A percentile compares a stretch with the other conserved stretches of the same genome.
Conservation (phyloP, 2,797 vertebrate species). For the Phrynocephalus vlangalii region DNA sequence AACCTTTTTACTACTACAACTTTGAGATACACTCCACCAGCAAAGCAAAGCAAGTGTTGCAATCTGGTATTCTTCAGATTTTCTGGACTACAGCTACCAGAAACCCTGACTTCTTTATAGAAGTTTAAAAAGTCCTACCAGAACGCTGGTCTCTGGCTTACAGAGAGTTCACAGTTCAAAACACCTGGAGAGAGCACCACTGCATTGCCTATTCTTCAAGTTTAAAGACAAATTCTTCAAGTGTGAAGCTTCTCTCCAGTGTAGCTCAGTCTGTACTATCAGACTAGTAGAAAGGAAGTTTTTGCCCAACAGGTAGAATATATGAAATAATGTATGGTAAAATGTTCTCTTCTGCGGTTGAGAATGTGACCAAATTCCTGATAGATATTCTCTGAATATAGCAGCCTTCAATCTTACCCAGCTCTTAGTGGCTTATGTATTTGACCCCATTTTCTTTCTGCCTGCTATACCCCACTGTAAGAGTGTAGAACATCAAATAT, state of each 20-base stretch:
- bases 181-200: neutral
- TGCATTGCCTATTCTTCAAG: neutral
- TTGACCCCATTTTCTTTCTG: neutral
- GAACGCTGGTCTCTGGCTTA: neutral
- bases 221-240: neutral
- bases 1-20: too few species aligned
- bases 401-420: neutral
- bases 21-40: neutral
- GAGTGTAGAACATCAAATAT: too few species aligned
- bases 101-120: too few species aligned
- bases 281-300: neutral
- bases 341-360: neutral
- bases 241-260: neutral
- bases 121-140: neutral
- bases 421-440: neutral
- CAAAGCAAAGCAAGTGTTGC: neutral
- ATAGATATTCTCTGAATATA: neutral
- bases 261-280: neutral
- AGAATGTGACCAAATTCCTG: neutral
- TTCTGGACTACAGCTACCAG: neutral
- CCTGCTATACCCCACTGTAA: neutral
- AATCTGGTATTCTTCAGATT: neutral
- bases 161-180: neutral
- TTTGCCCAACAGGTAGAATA: neutral
- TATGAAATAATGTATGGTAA: neutral